phyloP scores from a whole-genome alignment of 2,888 invertebrate species.

The Coenonympha glycerion region DNA sequence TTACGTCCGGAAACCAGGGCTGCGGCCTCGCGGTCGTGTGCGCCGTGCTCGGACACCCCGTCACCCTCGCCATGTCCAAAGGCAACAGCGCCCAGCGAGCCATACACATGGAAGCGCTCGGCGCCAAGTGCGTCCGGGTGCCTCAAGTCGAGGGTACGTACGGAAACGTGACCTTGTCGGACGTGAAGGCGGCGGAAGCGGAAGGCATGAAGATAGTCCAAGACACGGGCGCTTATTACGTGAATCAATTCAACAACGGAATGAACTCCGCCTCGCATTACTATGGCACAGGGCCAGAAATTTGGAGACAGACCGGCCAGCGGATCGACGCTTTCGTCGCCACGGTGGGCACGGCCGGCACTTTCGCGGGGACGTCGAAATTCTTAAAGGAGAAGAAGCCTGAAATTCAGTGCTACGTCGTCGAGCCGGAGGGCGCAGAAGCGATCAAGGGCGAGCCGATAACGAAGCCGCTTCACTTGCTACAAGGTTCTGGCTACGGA shows the following conservation, averaged over 20 bases:
- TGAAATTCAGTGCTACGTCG: conserved; percentile 51
- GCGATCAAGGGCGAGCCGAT: conserved; percentile 58
- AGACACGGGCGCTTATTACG: conserved; percentile 55
- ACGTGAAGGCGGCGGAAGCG: conserved; percentile 56
- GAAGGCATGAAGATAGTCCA: conserved; percentile 49
- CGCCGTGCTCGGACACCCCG: conserved; percentile 59
- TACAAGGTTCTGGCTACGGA: conserved; percentile 68
- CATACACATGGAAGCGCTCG: conserved; percentile 67
- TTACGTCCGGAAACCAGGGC: conserved; percentile 68
- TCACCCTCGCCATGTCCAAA: conserved; percentile 63
- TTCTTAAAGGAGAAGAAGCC: conserved; percentile 62
- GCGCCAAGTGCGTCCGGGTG: conserved; percentile 58
- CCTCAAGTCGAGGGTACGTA: conserved; percentile 67
- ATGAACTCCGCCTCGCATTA: conserved; percentile 57
- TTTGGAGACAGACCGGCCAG: conserved; percentile 66
- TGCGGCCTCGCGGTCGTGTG: conserved; percentile 67
- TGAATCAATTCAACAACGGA: conserved; percentile 60
- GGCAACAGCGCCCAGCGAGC: conserved; percentile 66
- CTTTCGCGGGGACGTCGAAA: conserved; percentile 56
- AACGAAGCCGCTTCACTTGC: conserved; percentile 61
- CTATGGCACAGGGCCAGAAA: conserved; percentile 63
- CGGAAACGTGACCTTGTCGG: conserved; percentile 60
- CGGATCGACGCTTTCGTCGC: conserved; percentile 62
- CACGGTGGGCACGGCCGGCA: conserved; percentile 63
- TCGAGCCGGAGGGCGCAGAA: conserved; percentile 62